Evolutionary conservation across 2,113 vertebrate genomes (phyloP), one percentile per base, ranked within the genome.

Genomic region (Peromyscus leucopus): DNA sequence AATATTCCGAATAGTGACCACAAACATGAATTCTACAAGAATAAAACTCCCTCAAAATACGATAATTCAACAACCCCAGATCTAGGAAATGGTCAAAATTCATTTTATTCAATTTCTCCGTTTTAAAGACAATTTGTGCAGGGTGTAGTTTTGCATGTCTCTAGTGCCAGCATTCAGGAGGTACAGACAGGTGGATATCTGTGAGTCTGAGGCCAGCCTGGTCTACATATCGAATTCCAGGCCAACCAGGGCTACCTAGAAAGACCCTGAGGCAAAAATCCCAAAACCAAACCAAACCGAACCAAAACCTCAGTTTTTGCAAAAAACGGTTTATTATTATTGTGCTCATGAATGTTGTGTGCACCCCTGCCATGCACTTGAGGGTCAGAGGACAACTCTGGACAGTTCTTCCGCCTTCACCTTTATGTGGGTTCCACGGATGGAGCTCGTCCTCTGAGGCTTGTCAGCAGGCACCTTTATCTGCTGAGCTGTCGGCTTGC

Each of bases 1-100:
- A 74, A 24, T 71, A 63, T 93, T 96, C 84, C 87, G 93, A 89
- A 78, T 65, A 5, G 55, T 46, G 89, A 76, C 31, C 59, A 63
- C 16, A 65, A 76, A 85, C 79, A 92, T 48, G 71, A 88, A 88
- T n/a, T 46, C 46, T 86, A 33, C 42, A 67, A 48, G 84, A 67
- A 86, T 86, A 86, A 67, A 86, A 67, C 26, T 65, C 83, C 59
- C 59, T 65, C 26, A 31, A 65, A 85, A 26, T 31, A 31, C 15
- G 19, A 15, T 46, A 65, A 31, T 46, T 65, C 59, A 65, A 46
- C 82, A 65, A 42, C 28, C 42, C 55, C 1, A 12, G 17, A 19
- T 48, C 17, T 86, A 33, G 42, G 39, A 67, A 67, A 67, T 33
- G 48, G 28, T 5, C 1, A 1, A 36, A 48, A 86, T 86, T 33